These are phyloP conservation scores for Ephestia elutella DNA, from an alignment of 1,140 invertebrate genomes.

Conservation along the genomic window DNA sequence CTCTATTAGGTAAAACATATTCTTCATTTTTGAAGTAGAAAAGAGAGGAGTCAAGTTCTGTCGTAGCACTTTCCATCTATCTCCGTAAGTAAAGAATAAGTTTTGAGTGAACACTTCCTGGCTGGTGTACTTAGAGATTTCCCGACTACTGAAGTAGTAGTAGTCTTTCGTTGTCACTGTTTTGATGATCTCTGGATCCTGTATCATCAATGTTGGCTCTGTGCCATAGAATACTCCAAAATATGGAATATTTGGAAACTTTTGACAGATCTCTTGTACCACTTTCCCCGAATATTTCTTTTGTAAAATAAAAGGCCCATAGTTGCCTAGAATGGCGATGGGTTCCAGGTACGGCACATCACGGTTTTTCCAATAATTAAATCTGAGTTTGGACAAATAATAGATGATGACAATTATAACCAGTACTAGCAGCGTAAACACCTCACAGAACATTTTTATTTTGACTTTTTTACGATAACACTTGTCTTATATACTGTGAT, in stretches of 20 bases:
- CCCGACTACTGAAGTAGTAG: slow-evolving; percentile 67
- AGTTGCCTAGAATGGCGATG: slow-evolving; percentile 51
- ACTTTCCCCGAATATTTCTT: slow-evolving; percentile 28
- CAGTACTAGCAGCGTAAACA: background rate
- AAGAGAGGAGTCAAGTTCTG: slow-evolving; percentile 77
- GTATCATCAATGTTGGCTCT: slow-evolving; percentile 57
- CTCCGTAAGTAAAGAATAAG: slow-evolving; percentile 54
- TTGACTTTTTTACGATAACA: no score
- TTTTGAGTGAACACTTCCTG: slow-evolving; percentile 47
- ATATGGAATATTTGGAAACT: slow-evolving; percentile 46
- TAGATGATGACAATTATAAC: background rate
- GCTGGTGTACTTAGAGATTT: slow-evolving; percentile 62
- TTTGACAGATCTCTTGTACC: slow-evolving; percentile 29
- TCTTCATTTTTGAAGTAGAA: slow-evolving; percentile 76
- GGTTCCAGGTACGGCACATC: slow-evolving; percentile 51
- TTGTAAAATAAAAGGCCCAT: slow-evolving; percentile 40
- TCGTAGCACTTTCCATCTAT: slow-evolving; percentile 75
- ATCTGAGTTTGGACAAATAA: slow-evolving; percentile 13
- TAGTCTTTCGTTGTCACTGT: slow-evolving; percentile 69
- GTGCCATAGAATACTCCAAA: slow-evolving; percentile 58
- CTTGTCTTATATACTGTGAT: background rate
- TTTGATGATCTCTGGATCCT: slow-evolving; percentile 69
- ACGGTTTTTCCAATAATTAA: slow-evolving; percentile 53
- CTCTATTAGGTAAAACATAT: slow-evolving; percentile 71
- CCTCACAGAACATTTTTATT: background rate